phyloP scores from a whole-genome alignment of 2,888 invertebrate genomes.

The Archips xylosteana region DNA sequence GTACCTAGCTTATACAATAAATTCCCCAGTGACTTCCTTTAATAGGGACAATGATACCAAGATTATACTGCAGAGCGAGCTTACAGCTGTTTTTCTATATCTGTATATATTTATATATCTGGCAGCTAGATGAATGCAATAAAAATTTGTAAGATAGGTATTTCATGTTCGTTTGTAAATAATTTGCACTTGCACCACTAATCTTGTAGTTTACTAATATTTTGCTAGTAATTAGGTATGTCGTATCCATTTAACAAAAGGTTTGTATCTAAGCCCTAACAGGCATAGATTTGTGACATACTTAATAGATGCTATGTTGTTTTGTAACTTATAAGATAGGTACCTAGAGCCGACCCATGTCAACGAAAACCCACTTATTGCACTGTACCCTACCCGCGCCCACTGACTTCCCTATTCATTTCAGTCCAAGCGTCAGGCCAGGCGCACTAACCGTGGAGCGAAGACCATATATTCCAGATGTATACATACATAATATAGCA shows the following conservation, averaged over 20 bases:
- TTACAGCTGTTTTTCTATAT: neutral
- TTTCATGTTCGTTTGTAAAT: conserved; percentile 21
- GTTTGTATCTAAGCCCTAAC: conserved; percentile 2
- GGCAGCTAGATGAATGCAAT: neutral
- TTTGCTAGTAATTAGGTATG: neutral
- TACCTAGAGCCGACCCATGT: conserved; percentile 17
- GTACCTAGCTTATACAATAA: no score
- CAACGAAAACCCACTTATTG: conserved; percentile 1
- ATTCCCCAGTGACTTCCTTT: no score
- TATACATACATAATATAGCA: conserved; percentile 59
- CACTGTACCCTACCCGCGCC: conserved; percentile 35
- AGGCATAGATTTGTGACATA: neutral
- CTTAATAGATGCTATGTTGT: conserved; percentile 4
- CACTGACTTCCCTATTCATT: conserved; percentile 75
- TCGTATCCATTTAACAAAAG: neutral
- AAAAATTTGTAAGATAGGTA: neutral
- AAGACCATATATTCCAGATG: conserved; percentile 71
- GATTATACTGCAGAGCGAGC: neutral
- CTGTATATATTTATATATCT: no score
- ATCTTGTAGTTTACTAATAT: neutral
- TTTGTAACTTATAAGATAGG: conserved; percentile 18
- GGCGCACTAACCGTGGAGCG: conserved; percentile 77
- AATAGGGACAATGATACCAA: no score
- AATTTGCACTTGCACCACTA: conserved; percentile 6
- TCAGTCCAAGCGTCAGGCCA: conserved; percentile 84